Conservation (phyloP, 2,888 invertebrate genomes). For the Plagodis dolabraria region DNA sequence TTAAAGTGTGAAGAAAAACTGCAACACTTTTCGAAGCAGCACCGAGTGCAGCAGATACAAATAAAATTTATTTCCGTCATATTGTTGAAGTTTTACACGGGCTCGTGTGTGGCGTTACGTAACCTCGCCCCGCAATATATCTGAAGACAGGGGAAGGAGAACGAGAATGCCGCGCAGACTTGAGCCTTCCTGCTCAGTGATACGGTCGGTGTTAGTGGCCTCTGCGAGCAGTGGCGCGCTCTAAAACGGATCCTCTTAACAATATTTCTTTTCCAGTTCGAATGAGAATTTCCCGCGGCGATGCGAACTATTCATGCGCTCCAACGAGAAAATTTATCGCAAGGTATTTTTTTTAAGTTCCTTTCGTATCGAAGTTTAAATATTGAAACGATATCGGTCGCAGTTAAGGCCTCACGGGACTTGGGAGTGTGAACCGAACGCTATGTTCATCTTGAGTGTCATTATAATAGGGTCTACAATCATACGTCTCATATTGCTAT, state of each 20-base stretch:
- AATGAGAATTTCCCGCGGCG: conserved; percentile 56
- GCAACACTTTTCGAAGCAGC: conserved; percentile 22
- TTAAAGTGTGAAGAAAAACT: conserved; percentile 6
- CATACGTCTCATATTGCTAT: too few species aligned
- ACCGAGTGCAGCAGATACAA: conserved; percentile 36
- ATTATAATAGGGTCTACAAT: too few species aligned
- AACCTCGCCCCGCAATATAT: conserved; percentile 23
- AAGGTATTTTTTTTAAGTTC: conserved; percentile 46
- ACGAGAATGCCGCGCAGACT: conserved; percentile 2
- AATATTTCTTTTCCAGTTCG: conserved; percentile 62
- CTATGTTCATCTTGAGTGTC: too few species aligned
- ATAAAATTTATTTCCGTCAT: conserved; percentile 48
- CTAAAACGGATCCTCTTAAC: conserved; percentile 54
- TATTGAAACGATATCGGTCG: conserved; percentile 45
- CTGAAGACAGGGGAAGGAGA: conserved; percentile 1
- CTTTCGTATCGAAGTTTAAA: conserved; percentile 51
- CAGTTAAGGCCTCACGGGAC: conserved; percentile 30
- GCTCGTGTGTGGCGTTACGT: conserved; percentile 34
- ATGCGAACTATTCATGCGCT: conserved; percentile 51
- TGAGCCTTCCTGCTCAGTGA: conserved; percentile 8
- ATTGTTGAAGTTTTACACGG: conserved; percentile 43
- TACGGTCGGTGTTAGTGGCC: conserved; percentile 20
- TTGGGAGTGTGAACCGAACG: too few species aligned
- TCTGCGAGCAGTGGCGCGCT: conserved; percentile 31
- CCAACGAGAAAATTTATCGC: conserved; percentile 47